Evolutionary conservation across 2,888 invertebrate species (phyloP).

Genomic region (Catocala nupta): DNA sequence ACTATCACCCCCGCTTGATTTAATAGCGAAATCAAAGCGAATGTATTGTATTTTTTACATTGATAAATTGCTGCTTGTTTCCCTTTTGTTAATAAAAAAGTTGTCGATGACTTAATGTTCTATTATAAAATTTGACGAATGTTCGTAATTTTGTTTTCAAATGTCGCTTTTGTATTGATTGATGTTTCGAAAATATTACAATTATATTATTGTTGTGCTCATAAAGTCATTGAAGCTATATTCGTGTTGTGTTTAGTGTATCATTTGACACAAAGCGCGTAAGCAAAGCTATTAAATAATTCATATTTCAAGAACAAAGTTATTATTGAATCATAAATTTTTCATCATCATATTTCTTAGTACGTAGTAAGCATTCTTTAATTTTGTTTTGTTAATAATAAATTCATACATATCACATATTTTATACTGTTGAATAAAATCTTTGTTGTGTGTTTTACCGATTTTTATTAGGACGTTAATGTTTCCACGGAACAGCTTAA

Average conservation of each 20-base stretch:
- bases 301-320: too few relatives aligned
- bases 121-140: conserved; percentile 36
- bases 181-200: conserved; percentile 2
- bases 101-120: conserved; percentile 29
- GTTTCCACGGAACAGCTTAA: conserved; percentile 27
- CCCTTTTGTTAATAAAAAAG: conserved; percentile 20
- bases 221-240: not conserved
- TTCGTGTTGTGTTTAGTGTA: not conserved
- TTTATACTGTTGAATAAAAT: conserved; percentile 19
- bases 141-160: conserved; percentile 17
- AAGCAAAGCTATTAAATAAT: too few relatives aligned
- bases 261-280: too few relatives aligned
- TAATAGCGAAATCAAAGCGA: conserved; percentile 19
- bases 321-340: too few relatives aligned
- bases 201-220: not conserved
- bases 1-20: conserved; percentile 8
- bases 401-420: conserved; percentile 8
- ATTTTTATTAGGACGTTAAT: conserved; percentile 32
- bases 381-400: not conserved
- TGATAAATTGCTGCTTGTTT: conserved; percentile 43
- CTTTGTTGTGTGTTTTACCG: conserved; percentile 21
- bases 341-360: too few relatives aligned
- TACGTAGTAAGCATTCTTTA: not conserved
- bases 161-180: conserved; percentile 12
- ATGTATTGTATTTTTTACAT: conserved; percentile 20